phyloP scores from a whole-genome alignment of 2,113 vertebrate species.

The Pholis gunnellus region DNA sequence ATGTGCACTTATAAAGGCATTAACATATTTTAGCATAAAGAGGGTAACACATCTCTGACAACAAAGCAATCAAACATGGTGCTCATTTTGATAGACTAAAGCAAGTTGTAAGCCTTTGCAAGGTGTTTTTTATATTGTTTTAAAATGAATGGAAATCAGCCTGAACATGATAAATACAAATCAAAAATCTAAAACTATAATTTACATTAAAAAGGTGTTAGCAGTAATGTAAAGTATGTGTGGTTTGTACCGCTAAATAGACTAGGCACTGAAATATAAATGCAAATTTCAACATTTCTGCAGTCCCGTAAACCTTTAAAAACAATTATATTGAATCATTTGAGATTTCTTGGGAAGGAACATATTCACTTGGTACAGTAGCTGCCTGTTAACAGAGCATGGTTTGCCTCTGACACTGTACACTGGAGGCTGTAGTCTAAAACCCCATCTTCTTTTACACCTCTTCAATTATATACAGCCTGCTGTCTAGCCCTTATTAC shows the following conservation, averaged over 20 bases:
- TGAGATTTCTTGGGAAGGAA: constrained; percentile 14
- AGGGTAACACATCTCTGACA: background rate
- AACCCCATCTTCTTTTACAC: constrained; percentile 83
- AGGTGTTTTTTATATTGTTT: background rate
- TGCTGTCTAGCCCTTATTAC: constrained; percentile 78
- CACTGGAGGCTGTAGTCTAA: constrained; percentile 61
- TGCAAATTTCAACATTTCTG: background rate
- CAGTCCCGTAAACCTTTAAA: background rate
- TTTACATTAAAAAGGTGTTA: background rate
- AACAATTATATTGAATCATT: background rate
- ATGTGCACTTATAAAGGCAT: background rate
- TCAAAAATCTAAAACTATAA: background rate
- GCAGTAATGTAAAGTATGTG: background rate
- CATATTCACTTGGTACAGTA: background rate
- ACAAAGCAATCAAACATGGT: background rate
- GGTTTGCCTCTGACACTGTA: constrained; percentile 55
- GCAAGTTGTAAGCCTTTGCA: background rate
- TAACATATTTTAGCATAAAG: constrained; percentile 8
- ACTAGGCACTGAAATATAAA: background rate
- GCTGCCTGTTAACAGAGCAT: constrained; percentile 5
- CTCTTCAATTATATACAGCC: constrained; percentile 84
- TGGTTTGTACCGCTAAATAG: background rate
- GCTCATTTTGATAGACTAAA: constrained; percentile 4
- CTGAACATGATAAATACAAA: background rate
- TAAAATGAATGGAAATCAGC: background rate